These are phyloP conservation scores for Marmota monax DNA, from an alignment of 2,113 vertebrate species.

Conservation along the genomic window DNA sequence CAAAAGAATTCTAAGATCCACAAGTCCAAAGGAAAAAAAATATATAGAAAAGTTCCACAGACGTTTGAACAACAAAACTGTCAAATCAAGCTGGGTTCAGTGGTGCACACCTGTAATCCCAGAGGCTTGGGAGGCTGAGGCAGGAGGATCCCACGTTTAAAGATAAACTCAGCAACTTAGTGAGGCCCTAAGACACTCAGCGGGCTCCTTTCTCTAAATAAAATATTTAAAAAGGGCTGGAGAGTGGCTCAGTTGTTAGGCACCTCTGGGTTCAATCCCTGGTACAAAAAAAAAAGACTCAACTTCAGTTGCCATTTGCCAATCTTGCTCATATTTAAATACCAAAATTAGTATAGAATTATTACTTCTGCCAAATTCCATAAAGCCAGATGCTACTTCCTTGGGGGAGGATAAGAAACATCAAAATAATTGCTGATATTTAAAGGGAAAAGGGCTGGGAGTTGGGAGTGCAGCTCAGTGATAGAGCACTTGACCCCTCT, in stretches of 20 bases:
- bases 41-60: background rate
- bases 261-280: no score
- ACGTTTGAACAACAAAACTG: background rate
- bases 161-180: no score
- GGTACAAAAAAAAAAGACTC: background rate
- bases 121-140: no score
- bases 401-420: background rate
- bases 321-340: conserved; percentile 29
- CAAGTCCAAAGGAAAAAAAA: conserved; percentile 19
- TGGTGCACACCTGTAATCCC: no score
- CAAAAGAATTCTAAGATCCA: conserved; percentile 36
- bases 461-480: no score
- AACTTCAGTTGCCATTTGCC: background rate
- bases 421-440: background rate
- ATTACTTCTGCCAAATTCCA: conserved; percentile 14
- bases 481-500: no score
- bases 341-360: background rate
- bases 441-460: background rate
- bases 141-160: no score
- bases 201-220: no score
- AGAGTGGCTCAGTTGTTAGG: no score
- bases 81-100: background rate
- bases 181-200: background rate
- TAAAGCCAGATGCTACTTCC: background rate
- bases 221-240: no score